phyloP scores from a whole-genome alignment of 2,113 vertebrate genomes.

The Penelope pileata region DNA sequence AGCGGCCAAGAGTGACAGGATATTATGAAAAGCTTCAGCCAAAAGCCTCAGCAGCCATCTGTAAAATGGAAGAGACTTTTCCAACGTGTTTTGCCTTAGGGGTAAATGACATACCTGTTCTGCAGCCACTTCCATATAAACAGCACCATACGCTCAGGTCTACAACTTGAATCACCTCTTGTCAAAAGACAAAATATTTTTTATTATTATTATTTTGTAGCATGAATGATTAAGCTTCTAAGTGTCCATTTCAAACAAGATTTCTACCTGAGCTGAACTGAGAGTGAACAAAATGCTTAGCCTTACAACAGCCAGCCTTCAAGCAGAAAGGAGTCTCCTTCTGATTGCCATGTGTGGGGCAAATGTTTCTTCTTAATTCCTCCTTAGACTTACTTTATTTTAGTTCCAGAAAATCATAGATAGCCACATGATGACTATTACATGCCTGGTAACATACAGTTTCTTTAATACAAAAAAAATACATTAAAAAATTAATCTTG shows the following conservation, averaged over 20 bases:
- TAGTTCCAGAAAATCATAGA: neutral
- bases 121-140: neutral
- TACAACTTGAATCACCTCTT: neutral
- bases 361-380: slow-evolving; percentile 21
- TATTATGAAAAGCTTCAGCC: slow-evolving; percentile 46
- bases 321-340: neutral
- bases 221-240: neutral
- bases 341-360: neutral
- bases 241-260: neutral
- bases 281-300: neutral
- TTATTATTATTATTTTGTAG: neutral
- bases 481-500: neutral
- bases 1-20: slow-evolving; percentile 55
- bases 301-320: neutral
- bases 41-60: slow-evolving; percentile 10
- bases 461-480: neutral
- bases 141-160: neutral
- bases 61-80: slow-evolving; percentile 10
- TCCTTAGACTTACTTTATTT: neutral
- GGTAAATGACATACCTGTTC: slow-evolving; percentile 10
- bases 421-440: neutral
- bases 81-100: slow-evolving; percentile 37
- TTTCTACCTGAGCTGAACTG: neutral
- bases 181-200: neutral
- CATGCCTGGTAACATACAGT: neutral